Percentiles rank a stretch among this genome's conserved stretches.
Conservation (phyloP, 2,888 invertebrate genomes). For the Calephelis perditalis region DNA sequence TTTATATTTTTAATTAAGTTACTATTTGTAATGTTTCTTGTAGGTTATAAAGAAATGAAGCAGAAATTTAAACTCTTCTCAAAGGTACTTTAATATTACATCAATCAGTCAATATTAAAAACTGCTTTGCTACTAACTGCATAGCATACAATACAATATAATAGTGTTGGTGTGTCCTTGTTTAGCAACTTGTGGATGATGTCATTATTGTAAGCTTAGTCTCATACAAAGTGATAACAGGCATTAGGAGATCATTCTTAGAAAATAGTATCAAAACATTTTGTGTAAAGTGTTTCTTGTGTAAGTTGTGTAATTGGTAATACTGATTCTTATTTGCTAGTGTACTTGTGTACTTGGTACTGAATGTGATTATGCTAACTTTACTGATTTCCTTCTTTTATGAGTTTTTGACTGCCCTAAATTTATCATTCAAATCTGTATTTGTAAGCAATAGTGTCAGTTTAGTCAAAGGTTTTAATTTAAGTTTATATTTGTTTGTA, state of each 20-base stretch:
- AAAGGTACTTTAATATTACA: conserved; percentile 43
- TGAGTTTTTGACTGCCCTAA: too few species aligned
- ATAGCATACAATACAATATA: conserved; percentile 9
- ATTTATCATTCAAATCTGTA: too few species aligned
- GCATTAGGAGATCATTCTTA: neutral
- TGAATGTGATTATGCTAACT: too few species aligned
- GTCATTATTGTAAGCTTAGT: conserved; percentile 33
- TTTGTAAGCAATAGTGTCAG: too few species aligned
- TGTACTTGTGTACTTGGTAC: too few species aligned
- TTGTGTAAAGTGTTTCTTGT: too few species aligned
- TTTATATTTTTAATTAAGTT: too few species aligned
- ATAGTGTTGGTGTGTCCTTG: conserved; percentile 34
- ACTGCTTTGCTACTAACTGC: conserved; percentile 1
- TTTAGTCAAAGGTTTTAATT: too few species aligned
- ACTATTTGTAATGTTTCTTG: conserved; percentile 26
- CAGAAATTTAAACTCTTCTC: conserved; percentile 53
- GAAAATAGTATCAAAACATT: too few species aligned
- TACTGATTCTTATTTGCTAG: too few species aligned
- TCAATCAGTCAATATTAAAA: neutral
- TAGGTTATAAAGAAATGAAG: conserved; percentile 57
- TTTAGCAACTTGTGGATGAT: conserved; percentile 24
- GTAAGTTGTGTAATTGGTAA: too few species aligned
- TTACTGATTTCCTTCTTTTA: too few species aligned
- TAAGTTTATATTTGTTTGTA: neutral
- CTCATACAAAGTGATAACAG: conserved; percentile 12